Conservation (phyloP, 2,888 invertebrate genomes). For the Peribatodes rhomboidaria region DNA sequence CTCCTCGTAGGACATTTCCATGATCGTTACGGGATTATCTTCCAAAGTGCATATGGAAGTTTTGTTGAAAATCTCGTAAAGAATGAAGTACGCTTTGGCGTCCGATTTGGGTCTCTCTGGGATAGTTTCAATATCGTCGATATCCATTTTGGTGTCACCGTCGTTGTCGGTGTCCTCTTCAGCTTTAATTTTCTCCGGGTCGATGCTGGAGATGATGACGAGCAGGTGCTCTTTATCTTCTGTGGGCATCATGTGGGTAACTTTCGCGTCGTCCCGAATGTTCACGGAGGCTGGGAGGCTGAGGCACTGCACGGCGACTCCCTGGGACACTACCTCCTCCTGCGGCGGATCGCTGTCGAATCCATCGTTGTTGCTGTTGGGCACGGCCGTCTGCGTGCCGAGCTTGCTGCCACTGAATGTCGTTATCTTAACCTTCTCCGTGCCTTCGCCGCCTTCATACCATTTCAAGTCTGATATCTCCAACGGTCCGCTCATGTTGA, state of each 20-base stretch:
- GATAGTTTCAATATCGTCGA: conserved; percentile 68
- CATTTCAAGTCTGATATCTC: conserved; percentile 81
- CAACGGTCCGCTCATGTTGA: conserved; percentile 80
- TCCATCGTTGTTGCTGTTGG: conserved; percentile 80
- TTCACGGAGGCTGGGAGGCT: conserved; percentile 82
- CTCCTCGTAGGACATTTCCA: conserved; percentile 88
- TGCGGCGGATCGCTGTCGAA: conserved; percentile 80
- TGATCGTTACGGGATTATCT: conserved; percentile 87
- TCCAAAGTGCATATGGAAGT: conserved; percentile 75
- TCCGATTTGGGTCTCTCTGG: conserved; percentile 65
- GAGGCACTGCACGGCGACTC: conserved; percentile 86
- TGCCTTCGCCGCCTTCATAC: conserved; percentile 77
- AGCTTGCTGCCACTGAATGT: conserved; percentile 71
- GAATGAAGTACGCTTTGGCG: conserved; percentile 71
- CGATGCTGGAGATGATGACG: conserved; percentile 83
- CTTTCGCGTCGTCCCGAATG: conserved; percentile 80
- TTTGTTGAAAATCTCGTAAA: conserved; percentile 74
- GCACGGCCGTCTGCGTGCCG: conserved; percentile 73
- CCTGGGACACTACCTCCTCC: conserved; percentile 76
- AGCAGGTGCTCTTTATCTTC: conserved; percentile 90
- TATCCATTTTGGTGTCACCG: conserved; percentile 79
- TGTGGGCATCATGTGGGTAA: conserved; percentile 89
- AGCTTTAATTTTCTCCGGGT: conserved; percentile 66
- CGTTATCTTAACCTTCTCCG: conserved; percentile 74
- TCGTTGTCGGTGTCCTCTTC: conserved; percentile 71